Evolutionary conservation across 2,113 vertebrate genomes (phyloP).

Genomic region (Cololabis saira): DNA sequence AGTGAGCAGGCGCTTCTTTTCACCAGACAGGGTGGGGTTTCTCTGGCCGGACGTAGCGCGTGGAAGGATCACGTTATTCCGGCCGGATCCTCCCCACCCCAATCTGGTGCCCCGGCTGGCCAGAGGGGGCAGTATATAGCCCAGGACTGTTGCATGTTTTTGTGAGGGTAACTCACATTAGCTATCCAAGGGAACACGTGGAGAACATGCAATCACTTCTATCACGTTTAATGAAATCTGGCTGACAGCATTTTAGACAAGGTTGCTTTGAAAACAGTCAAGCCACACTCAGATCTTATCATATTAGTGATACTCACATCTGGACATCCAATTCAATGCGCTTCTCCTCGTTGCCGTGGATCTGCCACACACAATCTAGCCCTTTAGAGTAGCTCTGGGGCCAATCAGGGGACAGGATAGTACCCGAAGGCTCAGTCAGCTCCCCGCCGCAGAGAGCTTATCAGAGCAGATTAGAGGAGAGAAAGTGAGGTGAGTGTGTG

Average conservation of each 20-base stretch:
- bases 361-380: conserved; percentile 91
- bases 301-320: conserved; percentile 81
- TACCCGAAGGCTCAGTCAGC: conserved; percentile 85
- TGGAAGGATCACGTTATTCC: too few species aligned
- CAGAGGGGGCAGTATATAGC: too few species aligned
- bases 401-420: conserved; percentile 93
- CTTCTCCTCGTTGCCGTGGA: conserved; percentile 91
- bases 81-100: too few species aligned
- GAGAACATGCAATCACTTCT: too few species aligned
- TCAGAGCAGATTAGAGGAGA: conserved; percentile 21
- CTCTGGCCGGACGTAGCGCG: too few species aligned
- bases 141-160: too few species aligned
- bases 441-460: conserved; percentile 91
- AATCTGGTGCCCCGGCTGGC: too few species aligned
- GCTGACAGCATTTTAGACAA: background rate
- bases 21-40: too few species aligned
- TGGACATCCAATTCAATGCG: conserved; percentile 90
- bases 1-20: too few species aligned
- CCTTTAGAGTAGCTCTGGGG: conserved; percentile 92
- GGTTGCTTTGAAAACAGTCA: background rate
- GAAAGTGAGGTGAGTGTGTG: conserved; percentile 3
- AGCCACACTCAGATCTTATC: too few species aligned
- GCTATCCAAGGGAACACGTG: too few species aligned
- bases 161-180: too few species aligned
- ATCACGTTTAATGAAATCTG: background rate